Base-by-base conservation (phyloP, 2,888 invertebrate species). In the Mythimna lalbum region DNA sequence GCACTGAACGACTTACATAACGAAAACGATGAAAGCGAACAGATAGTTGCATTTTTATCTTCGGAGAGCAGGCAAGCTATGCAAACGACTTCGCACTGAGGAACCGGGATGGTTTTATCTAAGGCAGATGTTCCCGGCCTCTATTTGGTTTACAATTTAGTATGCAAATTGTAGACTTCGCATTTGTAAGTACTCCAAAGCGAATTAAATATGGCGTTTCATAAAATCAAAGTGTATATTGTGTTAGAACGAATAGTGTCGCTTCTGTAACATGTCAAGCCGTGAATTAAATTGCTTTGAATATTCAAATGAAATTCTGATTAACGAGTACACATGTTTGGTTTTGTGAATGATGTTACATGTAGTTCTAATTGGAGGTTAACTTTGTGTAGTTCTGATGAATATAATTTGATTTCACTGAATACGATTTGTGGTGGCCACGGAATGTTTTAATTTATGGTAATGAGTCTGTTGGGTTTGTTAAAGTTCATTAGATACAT, bases 61-160 rank as follows among this genome's bases (percentile, higher is more conserved):
- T 78, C 53, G 64, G 63, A 76, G 73, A 70, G 72, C 77, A 77
- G 82, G 85, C 86, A 86, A 86, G 87, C 89, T 89, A 90, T 90
- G 90, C 87, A 90, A 92, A 92, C 89, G 89, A 89, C 87, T 91
- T 89, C 82, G 86, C 87, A 87, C 87, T 78, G 87, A 83, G 87
- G 86, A 87, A 85, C 80, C 75, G 76, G 79, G 69, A 76, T 81
- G 80, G 85, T 88, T 90, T 89, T 92, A 91, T 91, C 89, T 85
- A 87, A 90, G 85, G 84, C 91, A 90, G 90, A 92, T 90, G 90
- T 88, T 87, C 81, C 80, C 81, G 86, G 82, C 85, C 87, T 89
- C 87, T 91, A 91, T 93, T 93, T 92, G 90, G 88, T 90, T 92
- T 91, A 89, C 89, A 93, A 93, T 93, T 93, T 93, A 91, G 89